Evolutionary conservation across 2,113 vertebrate genomes (phyloP).

Genomic region (Xerus inauris): DNA sequence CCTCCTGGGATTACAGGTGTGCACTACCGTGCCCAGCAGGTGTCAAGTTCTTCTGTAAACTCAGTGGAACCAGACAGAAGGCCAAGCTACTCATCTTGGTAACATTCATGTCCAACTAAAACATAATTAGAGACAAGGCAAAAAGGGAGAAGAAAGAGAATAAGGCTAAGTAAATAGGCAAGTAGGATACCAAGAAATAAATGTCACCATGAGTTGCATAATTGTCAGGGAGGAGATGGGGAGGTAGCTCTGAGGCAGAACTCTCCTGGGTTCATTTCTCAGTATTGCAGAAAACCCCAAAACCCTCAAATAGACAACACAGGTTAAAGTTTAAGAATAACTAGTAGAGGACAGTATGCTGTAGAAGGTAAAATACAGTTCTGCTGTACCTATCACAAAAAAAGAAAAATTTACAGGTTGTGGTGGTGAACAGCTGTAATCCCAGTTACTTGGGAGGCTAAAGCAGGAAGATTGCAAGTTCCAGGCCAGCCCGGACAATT

Average conservation of each 20-base stretch:
- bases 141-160: not conserved
- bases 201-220: not conserved
- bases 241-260: too few species aligned
- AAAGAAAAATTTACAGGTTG: not conserved
- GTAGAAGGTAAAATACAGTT: constrained; percentile 24
- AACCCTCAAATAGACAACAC: not conserved
- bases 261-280: too few species aligned
- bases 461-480: not conserved
- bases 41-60: constrained; percentile 50
- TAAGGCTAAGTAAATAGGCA: not conserved
- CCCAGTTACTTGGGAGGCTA: not conserved
- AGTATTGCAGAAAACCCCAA: too few species aligned
- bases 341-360: not conserved
- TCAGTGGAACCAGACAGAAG: constrained; percentile 45
- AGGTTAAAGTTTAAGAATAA: constrained; percentile 45
- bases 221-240: not conserved
- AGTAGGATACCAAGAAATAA: not conserved
- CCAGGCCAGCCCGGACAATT: not conserved
- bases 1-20: too few species aligned
- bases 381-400: not conserved
- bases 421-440: not conserved
- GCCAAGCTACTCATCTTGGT: not conserved
- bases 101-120: not conserved
- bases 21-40: too few species aligned
- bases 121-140: not conserved